Base-by-base conservation (phyloP, 2,888 invertebrate genomes). In the Tenthredo livida region DNA sequence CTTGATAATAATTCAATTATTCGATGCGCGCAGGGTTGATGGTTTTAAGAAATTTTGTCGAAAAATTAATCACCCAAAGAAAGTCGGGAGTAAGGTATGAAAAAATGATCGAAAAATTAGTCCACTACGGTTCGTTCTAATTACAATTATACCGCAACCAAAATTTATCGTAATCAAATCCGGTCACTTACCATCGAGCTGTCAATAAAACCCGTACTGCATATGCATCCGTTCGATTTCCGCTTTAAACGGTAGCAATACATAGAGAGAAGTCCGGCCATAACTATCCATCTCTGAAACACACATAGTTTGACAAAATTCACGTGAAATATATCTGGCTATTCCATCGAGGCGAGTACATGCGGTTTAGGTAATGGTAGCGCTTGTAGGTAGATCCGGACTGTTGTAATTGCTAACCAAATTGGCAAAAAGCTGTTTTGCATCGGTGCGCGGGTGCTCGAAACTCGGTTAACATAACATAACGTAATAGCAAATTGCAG, bases 391-490 rank as follows among this genome's bases (percentile, higher is more conserved):
- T 40, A 25, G 40, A 73, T 43, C 50, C 29, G 77, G 77, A 37
- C 25, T 75, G 50, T 77, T 77, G 77, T 77, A 77, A 77, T 77
- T 77, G 77, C 77, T 29, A 77, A 50, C 77, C 77, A 77, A 77
- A 77, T 77, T 77, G 77, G 77, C 77, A 77, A 77, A 77, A 77
- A 77, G 77, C 77, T 77, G 77, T 77, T 77, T 77, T 54, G 50
- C 77, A 77, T 77, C 12, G 77, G 73, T 1, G 33, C 29, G 15
- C 25, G 67, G 77, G 73, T 1, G 67, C 29, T 33, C 12, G 67
- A 17, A 67, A 67, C 33, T 25, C 15, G 73, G 40, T 73, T 73
- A 73, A 73, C 73, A 43, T 73, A 73, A 73, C 73, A 33, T 43
- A 73, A 43, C 73, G 37, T 43, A n/a, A 73, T 67, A 21, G 73